phyloP scores from a whole-genome alignment of 2,888 invertebrate species.

The Rhamnusium bicolor region DNA sequence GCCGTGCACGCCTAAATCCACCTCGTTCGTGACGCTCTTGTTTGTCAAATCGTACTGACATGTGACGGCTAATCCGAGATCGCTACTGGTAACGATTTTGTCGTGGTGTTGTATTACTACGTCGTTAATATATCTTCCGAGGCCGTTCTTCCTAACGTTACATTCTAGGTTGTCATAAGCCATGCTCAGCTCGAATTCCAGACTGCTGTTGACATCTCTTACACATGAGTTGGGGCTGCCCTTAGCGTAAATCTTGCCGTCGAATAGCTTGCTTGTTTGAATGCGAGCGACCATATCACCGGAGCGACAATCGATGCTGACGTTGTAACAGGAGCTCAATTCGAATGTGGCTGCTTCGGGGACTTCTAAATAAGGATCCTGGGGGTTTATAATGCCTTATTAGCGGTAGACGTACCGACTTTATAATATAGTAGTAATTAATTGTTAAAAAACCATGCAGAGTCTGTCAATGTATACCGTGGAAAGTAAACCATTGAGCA shows the following conservation, averaged over 20 bases:
- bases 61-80: constrained; percentile 92
- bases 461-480: too few species aligned
- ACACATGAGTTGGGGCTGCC: constrained; percentile 95
- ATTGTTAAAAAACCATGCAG: too few species aligned
- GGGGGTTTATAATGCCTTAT: constrained; percentile 29
- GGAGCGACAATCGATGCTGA: constrained; percentile 92
- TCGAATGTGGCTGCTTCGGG: constrained; percentile 94
- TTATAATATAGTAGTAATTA: not conserved
- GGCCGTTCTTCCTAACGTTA: constrained; percentile 91
- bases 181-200: constrained; percentile 94
- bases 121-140: constrained; percentile 86
- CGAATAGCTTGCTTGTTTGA: constrained; percentile 92
- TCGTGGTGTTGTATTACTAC: constrained; percentile 97
- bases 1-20: constrained; percentile 90
- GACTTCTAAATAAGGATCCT: constrained; percentile 92
- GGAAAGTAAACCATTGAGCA: too few species aligned
- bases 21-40: constrained; percentile 94
- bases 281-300: constrained; percentile 95
- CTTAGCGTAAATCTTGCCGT: constrained; percentile 95
- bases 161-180: constrained; percentile 94
- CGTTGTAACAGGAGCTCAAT: constrained; percentile 94
- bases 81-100: constrained; percentile 94
- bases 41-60: constrained; percentile 96
- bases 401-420: not conserved
- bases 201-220: constrained; percentile 87